A percentile compares a stretch with the other conserved stretches of the same genome.
phyloP scores from a whole-genome alignment of 2,888 invertebrate species.

The Flabesymbios commensalis region DNA sequence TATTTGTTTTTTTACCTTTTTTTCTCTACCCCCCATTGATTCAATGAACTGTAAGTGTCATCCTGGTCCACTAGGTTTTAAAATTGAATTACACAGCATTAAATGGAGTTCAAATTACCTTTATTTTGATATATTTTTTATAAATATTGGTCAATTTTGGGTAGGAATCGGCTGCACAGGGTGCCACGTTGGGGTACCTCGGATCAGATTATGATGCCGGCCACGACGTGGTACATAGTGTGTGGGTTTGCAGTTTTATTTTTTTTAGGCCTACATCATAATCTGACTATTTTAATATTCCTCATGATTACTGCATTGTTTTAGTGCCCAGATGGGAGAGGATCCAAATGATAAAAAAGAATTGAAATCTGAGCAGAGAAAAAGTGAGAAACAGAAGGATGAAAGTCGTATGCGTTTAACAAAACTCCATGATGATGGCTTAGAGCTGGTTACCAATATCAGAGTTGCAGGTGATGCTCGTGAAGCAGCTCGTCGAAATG shows the following conservation, averaged over 20 bases:
- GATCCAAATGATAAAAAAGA: conserved; percentile 52
- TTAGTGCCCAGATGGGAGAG: conserved; percentile 56
- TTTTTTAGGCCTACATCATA: too few relatives aligned
- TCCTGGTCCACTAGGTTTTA: too few relatives aligned
- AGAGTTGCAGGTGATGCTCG: conserved; percentile 60
- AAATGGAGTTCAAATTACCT: neutral
- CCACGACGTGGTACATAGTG: too few relatives aligned
- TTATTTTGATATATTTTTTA: neutral
- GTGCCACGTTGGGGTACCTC: too few relatives aligned
- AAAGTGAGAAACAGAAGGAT: conserved; percentile 59
- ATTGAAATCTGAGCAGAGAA: conserved; percentile 56
- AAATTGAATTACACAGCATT: neutral
- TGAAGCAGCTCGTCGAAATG: conserved; percentile 51
- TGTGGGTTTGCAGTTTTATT: too few relatives aligned
- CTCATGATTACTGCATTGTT: neutral
- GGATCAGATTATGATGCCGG: too few relatives aligned
- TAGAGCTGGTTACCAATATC: conserved; percentile 60
- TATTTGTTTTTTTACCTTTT: too few relatives aligned
- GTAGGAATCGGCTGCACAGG: too few relatives aligned
- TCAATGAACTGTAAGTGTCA: too few relatives aligned
- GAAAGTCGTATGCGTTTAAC: conserved; percentile 57
- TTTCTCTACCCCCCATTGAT: too few relatives aligned
- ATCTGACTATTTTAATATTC: neutral
- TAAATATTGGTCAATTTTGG: neutral
- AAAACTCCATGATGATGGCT: conserved; percentile 58